These are phyloP conservation scores for Pyrgus malvae DNA, from an alignment of 2,888 invertebrate species.

Conservation along the genomic window DNA sequence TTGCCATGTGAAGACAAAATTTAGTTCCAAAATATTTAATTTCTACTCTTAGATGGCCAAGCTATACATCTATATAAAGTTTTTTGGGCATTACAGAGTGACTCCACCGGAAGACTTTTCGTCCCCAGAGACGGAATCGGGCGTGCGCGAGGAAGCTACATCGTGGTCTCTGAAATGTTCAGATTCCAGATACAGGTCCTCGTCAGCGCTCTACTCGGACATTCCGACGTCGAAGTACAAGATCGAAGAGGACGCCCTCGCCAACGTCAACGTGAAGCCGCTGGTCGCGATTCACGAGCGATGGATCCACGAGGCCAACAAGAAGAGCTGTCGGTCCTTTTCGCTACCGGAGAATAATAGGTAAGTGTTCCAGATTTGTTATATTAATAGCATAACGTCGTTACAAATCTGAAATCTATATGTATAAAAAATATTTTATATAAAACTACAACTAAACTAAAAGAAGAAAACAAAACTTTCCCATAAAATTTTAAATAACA, in stretches of 20 bases:
- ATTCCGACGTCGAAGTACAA: slow-evolving; percentile 37
- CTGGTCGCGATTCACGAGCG: slow-evolving; percentile 74
- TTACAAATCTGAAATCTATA: too few relatives aligned
- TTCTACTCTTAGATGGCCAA: too few relatives aligned
- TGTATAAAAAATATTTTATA: too few relatives aligned
- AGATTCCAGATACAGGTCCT: slow-evolving; percentile 28
- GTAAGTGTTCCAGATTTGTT: too few relatives aligned
- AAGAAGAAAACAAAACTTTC: too few relatives aligned
- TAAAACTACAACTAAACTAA: too few relatives aligned
- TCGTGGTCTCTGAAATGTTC: slow-evolving; percentile 48
- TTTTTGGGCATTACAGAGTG: too few relatives aligned
- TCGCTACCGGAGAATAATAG: slow-evolving; percentile 68
- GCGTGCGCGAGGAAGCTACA: slow-evolving; percentile 43
- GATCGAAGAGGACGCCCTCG: slow-evolving; percentile 58
- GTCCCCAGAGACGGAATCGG: slow-evolving; percentile 46
- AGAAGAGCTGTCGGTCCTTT: slow-evolving; percentile 61
- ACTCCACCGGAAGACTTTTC: slow-evolving; percentile 45
- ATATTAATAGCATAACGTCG: too few relatives aligned
- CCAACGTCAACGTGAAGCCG: slow-evolving; percentile 67
- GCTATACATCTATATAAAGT: too few relatives aligned
- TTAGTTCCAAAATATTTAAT: too few relatives aligned
- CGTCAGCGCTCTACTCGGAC: slow-evolving; percentile 26
- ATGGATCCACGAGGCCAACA: slow-evolving; percentile 74
- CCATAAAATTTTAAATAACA: too few relatives aligned
- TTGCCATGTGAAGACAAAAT: too few relatives aligned